These are phyloP conservation scores for Pseudoatta argentina DNA, from an alignment of 1,140 invertebrate species.

Conservation along the genomic window DNA sequence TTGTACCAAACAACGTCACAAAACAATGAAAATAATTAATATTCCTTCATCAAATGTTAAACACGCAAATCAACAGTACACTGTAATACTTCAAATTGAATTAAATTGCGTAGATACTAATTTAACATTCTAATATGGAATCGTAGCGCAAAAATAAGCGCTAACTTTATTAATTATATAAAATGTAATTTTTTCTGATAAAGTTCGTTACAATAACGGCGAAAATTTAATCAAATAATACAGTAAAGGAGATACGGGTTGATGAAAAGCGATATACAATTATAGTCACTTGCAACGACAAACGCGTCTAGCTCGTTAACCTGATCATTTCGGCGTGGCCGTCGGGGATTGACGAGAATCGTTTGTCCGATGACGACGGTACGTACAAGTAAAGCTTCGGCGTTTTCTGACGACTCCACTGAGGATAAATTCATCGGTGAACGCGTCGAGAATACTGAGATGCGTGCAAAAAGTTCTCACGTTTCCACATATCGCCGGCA, in stretches of 20 bases:
- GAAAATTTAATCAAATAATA: neutral
- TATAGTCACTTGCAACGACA: slow-evolving; percentile 4
- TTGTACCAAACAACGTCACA: neutral
- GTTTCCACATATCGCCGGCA: neutral
- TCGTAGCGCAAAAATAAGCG: neutral
- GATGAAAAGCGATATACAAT: slow-evolving; percentile 7
- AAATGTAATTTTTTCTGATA: neutral
- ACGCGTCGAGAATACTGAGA: too few relatives aligned
- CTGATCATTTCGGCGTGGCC: neutral
- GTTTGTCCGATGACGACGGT: neutral
- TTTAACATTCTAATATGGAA: neutral
- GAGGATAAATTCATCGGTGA: neutral
- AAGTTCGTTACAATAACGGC: neutral
- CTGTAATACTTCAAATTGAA: neutral
- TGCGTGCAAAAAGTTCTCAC: neutral
- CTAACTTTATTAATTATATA: neutral
- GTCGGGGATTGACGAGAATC: neutral
- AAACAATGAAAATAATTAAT: slow-evolving; percentile 46
- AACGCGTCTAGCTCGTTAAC: slow-evolving; percentile 13
- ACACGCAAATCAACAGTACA: neutral
- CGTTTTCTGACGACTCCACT: neutral
- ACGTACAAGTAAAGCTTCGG: neutral
- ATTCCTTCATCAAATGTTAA: slow-evolving; percentile 18
- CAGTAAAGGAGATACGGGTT: neutral
- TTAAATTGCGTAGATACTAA: neutral